Evolutionary conservation across 1,140 invertebrate genomes (phyloP).

Genomic region (Xylocopa sonorina): DNA sequence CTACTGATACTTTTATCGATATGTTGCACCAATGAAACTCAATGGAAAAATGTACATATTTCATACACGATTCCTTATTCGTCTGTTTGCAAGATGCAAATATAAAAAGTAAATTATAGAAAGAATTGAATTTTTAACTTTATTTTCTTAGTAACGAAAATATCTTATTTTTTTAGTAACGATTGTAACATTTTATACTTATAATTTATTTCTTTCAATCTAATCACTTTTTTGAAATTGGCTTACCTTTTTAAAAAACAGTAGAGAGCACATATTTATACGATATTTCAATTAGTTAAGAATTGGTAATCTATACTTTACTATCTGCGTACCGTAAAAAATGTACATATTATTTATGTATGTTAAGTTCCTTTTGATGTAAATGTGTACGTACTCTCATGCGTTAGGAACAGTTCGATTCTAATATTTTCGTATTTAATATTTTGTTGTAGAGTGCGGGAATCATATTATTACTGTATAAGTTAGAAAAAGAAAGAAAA

Average conservation of each 20-base stretch:
- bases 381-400: constrained; percentile 14
- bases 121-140: neutral
- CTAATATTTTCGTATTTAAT: constrained; percentile 41
- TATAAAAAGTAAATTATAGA: constrained; percentile 42
- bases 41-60: constrained; percentile 55
- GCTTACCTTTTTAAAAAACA: neutral
- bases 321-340: neutral
- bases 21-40: constrained; percentile 31
- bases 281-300: constrained; percentile 7
- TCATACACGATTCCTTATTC: constrained; percentile 34
- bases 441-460: constrained; percentile 18
- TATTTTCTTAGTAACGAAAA: constrained; percentile 4
- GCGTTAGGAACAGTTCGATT: neutral
- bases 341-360: constrained; percentile 34
- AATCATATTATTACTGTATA: constrained; percentile 11
- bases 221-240: constrained; percentile 9
- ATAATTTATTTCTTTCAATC: constrained; percentile 2
- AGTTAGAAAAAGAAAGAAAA: neutral
- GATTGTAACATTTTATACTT: neutral
- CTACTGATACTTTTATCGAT: constrained; percentile 55
- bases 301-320: neutral
- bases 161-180: neutral
- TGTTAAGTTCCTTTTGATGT: constrained; percentile 6
- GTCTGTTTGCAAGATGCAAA: constrained; percentile 59
- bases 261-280: constrained; percentile 20